Evolutionary conservation across 2,797 vertebrate species (phyloP).

Genomic region (Agapornis canus): DNA sequence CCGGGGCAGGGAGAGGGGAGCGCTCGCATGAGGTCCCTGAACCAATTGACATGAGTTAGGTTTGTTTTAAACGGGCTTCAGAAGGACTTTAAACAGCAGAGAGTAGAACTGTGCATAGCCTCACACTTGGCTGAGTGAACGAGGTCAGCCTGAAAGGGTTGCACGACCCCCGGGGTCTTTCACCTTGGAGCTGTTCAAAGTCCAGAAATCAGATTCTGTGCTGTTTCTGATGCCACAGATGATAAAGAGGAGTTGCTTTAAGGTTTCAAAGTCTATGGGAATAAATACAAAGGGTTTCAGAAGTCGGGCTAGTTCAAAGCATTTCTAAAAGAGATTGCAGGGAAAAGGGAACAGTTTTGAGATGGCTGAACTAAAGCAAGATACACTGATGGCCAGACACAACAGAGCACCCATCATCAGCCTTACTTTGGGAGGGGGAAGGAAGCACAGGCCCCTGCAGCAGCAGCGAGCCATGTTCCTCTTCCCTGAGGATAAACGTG

Average conservation of each 20-base stretch:
- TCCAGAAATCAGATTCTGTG: neutral
- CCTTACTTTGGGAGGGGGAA: neutral
- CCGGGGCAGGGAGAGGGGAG: neutral
- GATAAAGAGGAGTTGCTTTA: neutral
- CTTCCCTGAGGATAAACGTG: neutral
- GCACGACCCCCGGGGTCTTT: accelerated
- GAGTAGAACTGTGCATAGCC: neutral
- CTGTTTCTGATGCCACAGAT: neutral
- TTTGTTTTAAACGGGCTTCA: neutral
- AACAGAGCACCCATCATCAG: neutral
- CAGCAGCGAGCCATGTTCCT: neutral
- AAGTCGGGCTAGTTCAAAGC: neutral
- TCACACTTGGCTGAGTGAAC: neutral
- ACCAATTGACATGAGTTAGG: accelerated
- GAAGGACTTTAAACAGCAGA: neutral
- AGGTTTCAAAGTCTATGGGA: neutral
- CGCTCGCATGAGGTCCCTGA: accelerated
- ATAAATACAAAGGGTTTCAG: neutral
- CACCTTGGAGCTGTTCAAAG: neutral
- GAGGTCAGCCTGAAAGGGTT: neutral
- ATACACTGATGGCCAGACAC: neutral
- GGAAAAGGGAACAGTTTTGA: neutral
- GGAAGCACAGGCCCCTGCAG: neutral
- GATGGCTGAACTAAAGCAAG: neutral
- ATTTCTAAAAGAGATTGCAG: neutral